Conservation (phyloP, 2,888 invertebrate species). For the Coleophora flavipennella region DNA sequence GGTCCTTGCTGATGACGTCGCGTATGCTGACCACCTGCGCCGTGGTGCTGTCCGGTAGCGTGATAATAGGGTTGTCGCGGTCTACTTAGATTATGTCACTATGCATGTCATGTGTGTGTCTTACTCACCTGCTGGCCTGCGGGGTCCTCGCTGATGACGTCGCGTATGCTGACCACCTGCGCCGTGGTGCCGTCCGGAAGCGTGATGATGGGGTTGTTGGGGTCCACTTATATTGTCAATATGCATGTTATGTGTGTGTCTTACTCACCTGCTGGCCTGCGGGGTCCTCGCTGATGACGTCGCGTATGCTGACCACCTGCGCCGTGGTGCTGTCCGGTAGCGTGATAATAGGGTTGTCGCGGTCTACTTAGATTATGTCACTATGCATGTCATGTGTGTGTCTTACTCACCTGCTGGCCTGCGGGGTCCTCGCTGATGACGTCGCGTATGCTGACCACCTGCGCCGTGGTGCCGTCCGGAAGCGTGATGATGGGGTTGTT, state of each 20-base stretch:
- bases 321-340: conserved; percentile 97
- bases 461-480: conserved; percentile 96
- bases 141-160: too few species aligned
- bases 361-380: too few species aligned
- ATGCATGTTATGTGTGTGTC: too few species aligned
- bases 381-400: too few species aligned
- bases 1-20: neutral
- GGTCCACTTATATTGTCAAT: too few species aligned
- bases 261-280: too few species aligned
- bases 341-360: too few species aligned
- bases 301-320: conserved; percentile 30
- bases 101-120: too few species aligned
- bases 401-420: neutral
- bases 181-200: conserved; percentile 98
- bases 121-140: too few species aligned
- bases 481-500: conserved; percentile 95
- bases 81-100: conserved; percentile 97
- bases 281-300: too few species aligned
- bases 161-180: too few species aligned
- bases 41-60: conserved; percentile 95
- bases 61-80: conserved; percentile 94
- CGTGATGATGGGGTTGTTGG: too few species aligned
- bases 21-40: conserved; percentile 81
- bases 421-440: neutral
- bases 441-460: conserved; percentile 72